Conservation (phyloP, 2,113 vertebrate species). For the Leucopsar rothschildi region DNA sequence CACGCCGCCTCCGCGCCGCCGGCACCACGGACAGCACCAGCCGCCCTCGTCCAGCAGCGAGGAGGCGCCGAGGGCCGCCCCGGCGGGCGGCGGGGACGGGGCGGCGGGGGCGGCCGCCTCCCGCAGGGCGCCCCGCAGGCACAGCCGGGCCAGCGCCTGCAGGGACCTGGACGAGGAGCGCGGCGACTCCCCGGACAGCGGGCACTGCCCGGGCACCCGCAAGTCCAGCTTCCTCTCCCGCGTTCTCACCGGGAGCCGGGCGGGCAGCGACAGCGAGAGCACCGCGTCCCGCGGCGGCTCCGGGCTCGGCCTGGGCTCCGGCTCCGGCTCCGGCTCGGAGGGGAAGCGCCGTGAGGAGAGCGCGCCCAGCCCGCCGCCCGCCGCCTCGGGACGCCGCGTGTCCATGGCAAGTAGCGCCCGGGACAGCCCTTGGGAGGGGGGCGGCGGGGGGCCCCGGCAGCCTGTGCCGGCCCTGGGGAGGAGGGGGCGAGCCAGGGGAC, state of each 20-base stretch:
- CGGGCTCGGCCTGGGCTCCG: neutral
- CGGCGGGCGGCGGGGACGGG: too few relatives aligned
- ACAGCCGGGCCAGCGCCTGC: neutral
- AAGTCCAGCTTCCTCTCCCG: neutral
- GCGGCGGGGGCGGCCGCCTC: too few relatives aligned
- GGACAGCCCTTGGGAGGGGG: neutral
- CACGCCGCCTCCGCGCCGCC: too few relatives aligned
- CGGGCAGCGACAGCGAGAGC: neutral
- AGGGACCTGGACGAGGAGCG: neutral
- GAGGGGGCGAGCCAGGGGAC: neutral
- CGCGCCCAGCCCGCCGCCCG: slow-evolving; percentile 62
- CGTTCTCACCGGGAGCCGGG: neutral
- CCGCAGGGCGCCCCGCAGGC: neutral
- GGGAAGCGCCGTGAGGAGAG: slow-evolving; percentile 69
- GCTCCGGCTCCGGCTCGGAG: slow-evolving; percentile 60
- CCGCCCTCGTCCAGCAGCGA: too few relatives aligned
- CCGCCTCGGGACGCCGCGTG: slow-evolving; percentile 78
- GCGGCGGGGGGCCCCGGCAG: neutral
- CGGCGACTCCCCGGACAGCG: neutral
- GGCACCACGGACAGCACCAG: too few relatives aligned
- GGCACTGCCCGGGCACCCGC: neutral
- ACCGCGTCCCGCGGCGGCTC: neutral
- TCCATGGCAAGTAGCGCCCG: slow-evolving; percentile 87
- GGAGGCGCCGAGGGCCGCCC: too few relatives aligned
- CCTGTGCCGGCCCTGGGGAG: neutral